Percentiles rank a stretch among this genome's conserved stretches.
Evolutionary conservation across 1,140 invertebrate species (phyloP).

Genomic region (Calliopsis andreniformis): DNA sequence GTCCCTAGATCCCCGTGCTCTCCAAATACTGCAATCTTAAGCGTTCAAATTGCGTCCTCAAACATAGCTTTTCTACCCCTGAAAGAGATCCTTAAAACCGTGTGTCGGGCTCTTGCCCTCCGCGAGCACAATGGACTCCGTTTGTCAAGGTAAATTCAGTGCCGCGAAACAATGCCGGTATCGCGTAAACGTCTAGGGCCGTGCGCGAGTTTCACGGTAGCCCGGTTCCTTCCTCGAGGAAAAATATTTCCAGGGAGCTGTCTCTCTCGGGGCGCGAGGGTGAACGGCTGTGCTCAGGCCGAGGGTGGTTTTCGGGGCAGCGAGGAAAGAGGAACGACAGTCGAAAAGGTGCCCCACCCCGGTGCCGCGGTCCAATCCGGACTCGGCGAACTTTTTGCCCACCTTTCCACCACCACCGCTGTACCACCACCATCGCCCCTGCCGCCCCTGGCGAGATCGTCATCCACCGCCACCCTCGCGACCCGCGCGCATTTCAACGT

Average conservation of each 20-base stretch:
- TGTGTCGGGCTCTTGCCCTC: background rate
- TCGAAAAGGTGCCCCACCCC: slow-evolving; percentile 73
- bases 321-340: slow-evolving; percentile 52
- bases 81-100: slow-evolving; percentile 9
- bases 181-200: slow-evolving; percentile 49
- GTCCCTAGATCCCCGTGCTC: too few species aligned
- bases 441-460: slow-evolving; percentile 9
- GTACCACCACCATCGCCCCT: slow-evolving; percentile 25
- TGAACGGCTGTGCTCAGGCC: slow-evolving; percentile 22
- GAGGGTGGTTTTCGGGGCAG: slow-evolving; percentile 47
- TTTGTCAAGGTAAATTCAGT: slow-evolving; percentile 53
- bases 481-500: slow-evolving; percentile 72
- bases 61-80: too few species aligned
- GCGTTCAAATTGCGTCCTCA: too few species aligned
- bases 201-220: slow-evolving; percentile 14
- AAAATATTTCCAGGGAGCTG: slow-evolving; percentile 53
- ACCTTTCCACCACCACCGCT: slow-evolving; percentile 63
- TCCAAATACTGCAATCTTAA: too few species aligned
- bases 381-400: slow-evolving; percentile 75
- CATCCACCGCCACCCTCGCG: slow-evolving; percentile 62
- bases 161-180: slow-evolving; percentile 53
- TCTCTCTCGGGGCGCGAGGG: slow-evolving; percentile 31
- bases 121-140: background rate
- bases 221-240: slow-evolving; percentile 13
- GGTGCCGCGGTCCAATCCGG: slow-evolving; percentile 74